phyloP scores from a whole-genome alignment of 2,113 vertebrate species.

The Hippocampus zosterae region DNA sequence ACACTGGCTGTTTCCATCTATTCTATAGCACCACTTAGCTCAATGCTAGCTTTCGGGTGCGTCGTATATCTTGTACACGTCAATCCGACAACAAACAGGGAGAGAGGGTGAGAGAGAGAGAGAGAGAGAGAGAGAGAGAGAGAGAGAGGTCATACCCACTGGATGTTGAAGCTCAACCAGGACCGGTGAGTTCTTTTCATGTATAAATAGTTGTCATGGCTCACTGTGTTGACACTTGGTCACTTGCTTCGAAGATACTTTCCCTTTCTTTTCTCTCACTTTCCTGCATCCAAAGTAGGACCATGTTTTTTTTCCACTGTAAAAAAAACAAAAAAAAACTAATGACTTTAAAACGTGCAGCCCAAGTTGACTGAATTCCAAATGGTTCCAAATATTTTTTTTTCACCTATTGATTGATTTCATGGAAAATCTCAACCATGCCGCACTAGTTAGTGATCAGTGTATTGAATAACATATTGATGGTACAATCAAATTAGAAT shows the following conservation, averaged over 20 bases:
- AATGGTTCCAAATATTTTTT: neutral
- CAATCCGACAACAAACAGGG: conserved; percentile 41
- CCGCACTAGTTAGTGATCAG: conserved; percentile 17
- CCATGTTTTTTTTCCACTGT: neutral
- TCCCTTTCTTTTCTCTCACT: conserved; percentile 27
- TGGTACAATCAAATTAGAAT: conserved; percentile 64
- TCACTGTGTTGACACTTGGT: conserved; percentile 13
- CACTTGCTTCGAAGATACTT: conserved; percentile 6
- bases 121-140: conserved; percentile 18
- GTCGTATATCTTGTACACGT: conserved; percentile 71
- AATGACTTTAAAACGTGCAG: conserved; percentile 15
- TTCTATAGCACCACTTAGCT: conserved; percentile 70
- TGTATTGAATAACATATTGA: conserved; percentile 28
- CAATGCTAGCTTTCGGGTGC: conserved; percentile 66
- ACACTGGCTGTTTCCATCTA: conserved; percentile 68
- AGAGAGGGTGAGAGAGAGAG: no score
- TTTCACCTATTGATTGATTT: neutral
- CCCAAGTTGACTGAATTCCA: conserved; percentile 10
- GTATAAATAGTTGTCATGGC: conserved; percentile 50
- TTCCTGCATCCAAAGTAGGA: conserved; percentile 20
- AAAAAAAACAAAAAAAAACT: conserved; percentile 10
- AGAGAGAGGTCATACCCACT: conserved; percentile 18
- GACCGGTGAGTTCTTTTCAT: conserved; percentile 44
- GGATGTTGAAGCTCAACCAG: conserved; percentile 16
- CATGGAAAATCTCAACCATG: neutral